Evolutionary conservation across 2,797 vertebrate species (phyloP).

Genomic region (Phrynocephalus vlangalii): DNA sequence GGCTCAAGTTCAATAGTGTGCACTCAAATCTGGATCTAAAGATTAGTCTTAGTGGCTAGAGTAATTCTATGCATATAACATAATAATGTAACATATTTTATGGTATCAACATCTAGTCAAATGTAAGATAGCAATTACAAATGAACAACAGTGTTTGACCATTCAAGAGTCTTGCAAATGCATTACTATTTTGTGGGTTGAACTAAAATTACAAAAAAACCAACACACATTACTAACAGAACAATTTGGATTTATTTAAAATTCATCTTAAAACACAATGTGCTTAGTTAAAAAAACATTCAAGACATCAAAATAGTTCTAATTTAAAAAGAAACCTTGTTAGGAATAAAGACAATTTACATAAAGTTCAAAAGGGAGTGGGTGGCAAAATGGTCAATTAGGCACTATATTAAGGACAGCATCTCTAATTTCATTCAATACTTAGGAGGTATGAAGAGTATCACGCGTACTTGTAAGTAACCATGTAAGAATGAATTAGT

Average conservation of each 20-base stretch:
- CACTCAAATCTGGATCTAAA: neutral
- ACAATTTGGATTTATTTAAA: constrained; percentile 80
- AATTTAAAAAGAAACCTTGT: constrained; percentile 71
- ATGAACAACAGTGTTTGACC: neutral
- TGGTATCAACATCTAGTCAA: neutral
- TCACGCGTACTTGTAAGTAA: constrained; percentile 35
- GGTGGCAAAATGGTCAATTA: constrained; percentile 55
- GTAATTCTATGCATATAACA: neutral
- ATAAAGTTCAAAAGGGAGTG: constrained; percentile 61
- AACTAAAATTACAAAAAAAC: constrained; percentile 20
- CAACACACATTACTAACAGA: constrained; percentile 67
- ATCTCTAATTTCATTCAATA: constrained; percentile 55
- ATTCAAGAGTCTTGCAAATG: neutral
- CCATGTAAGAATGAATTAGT: constrained; percentile 62
- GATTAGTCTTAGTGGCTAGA: neutral
- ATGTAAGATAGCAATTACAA: neutral
- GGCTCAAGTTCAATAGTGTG: neutral
- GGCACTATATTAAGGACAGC: constrained; percentile 68
- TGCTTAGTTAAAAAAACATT: constrained; percentile 77
- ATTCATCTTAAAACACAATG: constrained; percentile 78
- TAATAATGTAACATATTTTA: too few species aligned
- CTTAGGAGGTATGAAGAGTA: constrained; percentile 50
- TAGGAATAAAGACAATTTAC: constrained; percentile 73
- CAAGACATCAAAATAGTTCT: constrained; percentile 77
- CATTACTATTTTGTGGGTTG: neutral